These are phyloP conservation scores for Rhagonycha fulva DNA, from an alignment of 2,888 invertebrate species.

Conservation along the genomic window DNA sequence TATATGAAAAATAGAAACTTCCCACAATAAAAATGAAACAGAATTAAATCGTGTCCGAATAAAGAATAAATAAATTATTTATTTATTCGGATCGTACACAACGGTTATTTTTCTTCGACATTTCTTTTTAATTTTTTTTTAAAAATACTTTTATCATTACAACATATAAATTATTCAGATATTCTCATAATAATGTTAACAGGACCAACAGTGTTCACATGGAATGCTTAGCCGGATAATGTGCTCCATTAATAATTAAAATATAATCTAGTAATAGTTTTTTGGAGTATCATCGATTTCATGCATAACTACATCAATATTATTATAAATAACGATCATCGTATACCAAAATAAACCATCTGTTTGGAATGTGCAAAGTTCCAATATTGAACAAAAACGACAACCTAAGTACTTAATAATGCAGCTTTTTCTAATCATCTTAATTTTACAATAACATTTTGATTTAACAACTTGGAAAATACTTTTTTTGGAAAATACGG, in stretches of 20 bases:
- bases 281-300: conserved; percentile 17
- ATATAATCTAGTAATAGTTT: conserved; percentile 16
- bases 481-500: conserved; percentile 42
- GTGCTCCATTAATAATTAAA: conserved; percentile 51
- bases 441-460: conserved; percentile 49
- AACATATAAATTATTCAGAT: conserved; percentile 57
- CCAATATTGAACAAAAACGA: conserved; percentile 45
- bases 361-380: conserved; percentile 48
- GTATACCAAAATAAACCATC: conserved; percentile 53
- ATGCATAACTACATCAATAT: conserved; percentile 1
- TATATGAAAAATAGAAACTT: conserved; percentile 60
- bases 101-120: conserved; percentile 50
- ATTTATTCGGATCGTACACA: conserved; percentile 43
- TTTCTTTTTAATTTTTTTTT: conserved; percentile 41
- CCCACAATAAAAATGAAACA: conserved; percentile 56
- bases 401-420: conserved; percentile 37
- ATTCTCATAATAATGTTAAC: conserved; percentile 52
- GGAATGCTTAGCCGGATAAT: conserved; percentile 58
- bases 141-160: conserved; percentile 56
- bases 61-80: conserved; percentile 5
- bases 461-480: conserved; percentile 56
- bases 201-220: conserved; percentile 58
- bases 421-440: conserved; percentile 39
- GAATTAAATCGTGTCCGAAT: conserved; percentile 47
- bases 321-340: conserved; percentile 20